Conservation (phyloP, 2,113 vertebrate species). For the Melanocharis versteri region DNA sequence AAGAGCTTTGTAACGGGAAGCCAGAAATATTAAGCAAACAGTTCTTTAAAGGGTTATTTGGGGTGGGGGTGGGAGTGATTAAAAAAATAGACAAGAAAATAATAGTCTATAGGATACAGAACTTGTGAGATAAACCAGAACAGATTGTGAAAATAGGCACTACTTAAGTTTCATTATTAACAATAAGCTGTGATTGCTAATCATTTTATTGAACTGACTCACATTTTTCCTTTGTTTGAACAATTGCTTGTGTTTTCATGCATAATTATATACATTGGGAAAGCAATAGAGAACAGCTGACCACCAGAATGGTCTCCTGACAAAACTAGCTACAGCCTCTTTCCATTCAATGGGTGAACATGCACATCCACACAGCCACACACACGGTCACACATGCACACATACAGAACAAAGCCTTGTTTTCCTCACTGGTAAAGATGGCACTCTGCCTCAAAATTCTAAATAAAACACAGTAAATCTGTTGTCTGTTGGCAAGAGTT, state of each 20-base stretch:
- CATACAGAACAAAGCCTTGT: conserved; percentile 60
- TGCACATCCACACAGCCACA: conserved; percentile 51
- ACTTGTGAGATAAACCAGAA: conserved; percentile 74
- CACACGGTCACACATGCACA: conserved; percentile 34
- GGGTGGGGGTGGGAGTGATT: background rate
- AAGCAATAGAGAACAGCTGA: conserved; percentile 61
- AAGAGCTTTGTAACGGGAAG: conserved; percentile 77
- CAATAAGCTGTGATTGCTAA: conserved; percentile 65
- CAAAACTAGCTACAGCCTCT: conserved; percentile 47
- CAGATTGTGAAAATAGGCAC: conserved; percentile 69
- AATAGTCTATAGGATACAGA: conserved; percentile 69
- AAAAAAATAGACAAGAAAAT: conserved; percentile 68
- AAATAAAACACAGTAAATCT: conserved; percentile 71
- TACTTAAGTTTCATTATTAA: conserved; percentile 56
- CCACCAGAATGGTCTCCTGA: conserved; percentile 42
- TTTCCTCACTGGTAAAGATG: conserved; percentile 45
- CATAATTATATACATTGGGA: conserved; percentile 70
- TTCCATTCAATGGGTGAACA: conserved; percentile 53
- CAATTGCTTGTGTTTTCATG: conserved; percentile 71
- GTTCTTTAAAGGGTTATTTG: conserved; percentile 69
- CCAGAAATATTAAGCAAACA: conserved; percentile 78
- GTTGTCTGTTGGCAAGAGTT: conserved; percentile 62
- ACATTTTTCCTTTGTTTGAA: conserved; percentile 56
- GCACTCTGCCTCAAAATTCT: conserved; percentile 65
- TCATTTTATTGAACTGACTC: conserved; percentile 47